These are phyloP conservation scores for Apistogramma diplotaenia DNA, from an alignment of 2,113 vertebrate genomes.

Conservation along the genomic window DNA sequence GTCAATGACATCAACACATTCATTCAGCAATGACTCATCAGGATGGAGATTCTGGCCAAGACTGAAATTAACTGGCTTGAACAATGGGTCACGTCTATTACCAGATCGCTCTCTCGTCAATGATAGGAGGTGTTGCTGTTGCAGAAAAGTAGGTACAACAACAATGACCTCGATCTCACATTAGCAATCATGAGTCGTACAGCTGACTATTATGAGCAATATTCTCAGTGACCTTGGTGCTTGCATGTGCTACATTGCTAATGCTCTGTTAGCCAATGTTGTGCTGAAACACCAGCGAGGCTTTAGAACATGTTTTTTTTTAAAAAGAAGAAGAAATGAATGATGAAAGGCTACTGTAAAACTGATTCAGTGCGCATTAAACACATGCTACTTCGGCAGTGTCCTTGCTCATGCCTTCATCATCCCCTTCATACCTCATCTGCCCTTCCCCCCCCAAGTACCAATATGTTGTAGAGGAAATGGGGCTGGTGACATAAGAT, in stretches of 20 bases:
- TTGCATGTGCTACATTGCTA: constrained; percentile 12
- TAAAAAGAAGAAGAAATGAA: background rate
- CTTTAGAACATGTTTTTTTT: background rate
- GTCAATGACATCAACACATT: constrained; percentile 50
- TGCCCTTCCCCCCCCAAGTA: constrained; percentile 32
- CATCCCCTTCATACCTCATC: background rate
- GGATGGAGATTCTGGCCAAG: constrained; percentile 41
- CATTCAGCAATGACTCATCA: constrained; percentile 46
- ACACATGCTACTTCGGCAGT: constrained; percentile 53
- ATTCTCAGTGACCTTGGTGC: constrained; percentile 61
- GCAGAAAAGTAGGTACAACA: constrained; percentile 25
- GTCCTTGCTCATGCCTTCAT: constrained; percentile 55
- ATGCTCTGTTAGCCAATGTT: constrained; percentile 14
- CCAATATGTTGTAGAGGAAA: constrained; percentile 72
- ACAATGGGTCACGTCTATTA: constrained; percentile 57
- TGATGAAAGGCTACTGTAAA: constrained; percentile 16
- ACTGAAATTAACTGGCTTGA: constrained; percentile 53
- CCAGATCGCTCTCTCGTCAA: constrained; percentile 27
- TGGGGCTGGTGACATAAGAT: constrained; percentile 75
- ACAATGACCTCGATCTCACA: constrained; percentile 40
- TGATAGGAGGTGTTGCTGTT: constrained; percentile 30
- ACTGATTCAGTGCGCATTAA: constrained; percentile 37
- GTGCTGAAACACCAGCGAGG: constrained; percentile 10
- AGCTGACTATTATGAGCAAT: constrained; percentile 27
- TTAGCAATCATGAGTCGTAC: constrained; percentile 31